Base-by-base conservation (phyloP, 2,113 vertebrate genomes). In the Sturnus vulgaris region DNA sequence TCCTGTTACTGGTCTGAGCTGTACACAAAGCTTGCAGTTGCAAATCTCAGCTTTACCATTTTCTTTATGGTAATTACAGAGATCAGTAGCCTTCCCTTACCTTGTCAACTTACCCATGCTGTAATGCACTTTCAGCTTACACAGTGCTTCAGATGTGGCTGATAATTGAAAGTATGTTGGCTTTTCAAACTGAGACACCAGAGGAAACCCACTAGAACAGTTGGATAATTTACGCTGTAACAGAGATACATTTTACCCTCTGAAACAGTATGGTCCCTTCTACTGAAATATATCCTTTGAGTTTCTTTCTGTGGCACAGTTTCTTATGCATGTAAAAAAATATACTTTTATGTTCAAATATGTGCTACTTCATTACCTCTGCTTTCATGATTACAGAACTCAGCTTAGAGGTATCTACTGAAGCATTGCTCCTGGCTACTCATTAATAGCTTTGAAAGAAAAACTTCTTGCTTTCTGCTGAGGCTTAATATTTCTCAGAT, bases 271-370 rank as follows among this genome's bases (percentile, higher is more conserved):
- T 31, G 40, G 14, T 52, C 28, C 9, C 4, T 31, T 19, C 33
- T 71, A 20, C 53, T 68, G 40, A 57, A 79, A 64, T 60, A 37
- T 1, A 14, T 55, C 7, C 3, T 64, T 55, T 25, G 16, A 55
- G n/a, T 56, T 82, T 53, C 16, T 30, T 77, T 56, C 55, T 49
- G n/a, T 65, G 59, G 12, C 24, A 39, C 0, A 0, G 39, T n/a
- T 65, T 65, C 33, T 42, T 73, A 15, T 6, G 16, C 5, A 8
- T 13, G 6, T 57, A 35, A 69, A 86, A 42, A 49, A 5, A 4
- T 10, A 33, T 0, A 9, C 27, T 76, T 82, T 91, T 68, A 2
- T 49, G 23, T 83, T 91, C 37, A 72, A 14, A 23, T 52, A 42
- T 1, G 2, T 53, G 37, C 35, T 81, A 5, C 46, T 16, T 23